These are phyloP conservation scores for Callipepla squamata DNA, from an alignment of 2,113 vertebrate genomes.

Conservation along the genomic window DNA sequence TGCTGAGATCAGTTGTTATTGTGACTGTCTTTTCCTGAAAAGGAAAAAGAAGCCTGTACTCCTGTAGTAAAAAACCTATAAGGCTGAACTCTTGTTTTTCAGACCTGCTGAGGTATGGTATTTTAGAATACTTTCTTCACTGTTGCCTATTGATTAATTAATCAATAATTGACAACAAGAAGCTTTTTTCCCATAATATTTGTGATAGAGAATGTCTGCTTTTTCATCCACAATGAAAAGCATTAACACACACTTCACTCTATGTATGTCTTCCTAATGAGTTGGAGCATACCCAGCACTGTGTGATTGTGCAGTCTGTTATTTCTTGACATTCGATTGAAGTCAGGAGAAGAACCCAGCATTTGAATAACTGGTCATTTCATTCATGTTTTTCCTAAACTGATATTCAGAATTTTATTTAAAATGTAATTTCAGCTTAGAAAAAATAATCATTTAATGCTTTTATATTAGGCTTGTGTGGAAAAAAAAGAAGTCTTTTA, in stretches of 20 bases:
- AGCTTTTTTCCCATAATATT: slow-evolving; percentile 18
- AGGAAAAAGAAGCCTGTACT: background rate
- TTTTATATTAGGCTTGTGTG: background rate
- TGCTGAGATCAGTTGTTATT: background rate
- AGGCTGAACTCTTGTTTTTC: background rate
- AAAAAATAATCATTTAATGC: background rate
- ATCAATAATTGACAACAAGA: slow-evolving; percentile 28
- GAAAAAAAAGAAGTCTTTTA: background rate
- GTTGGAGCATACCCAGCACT: background rate
- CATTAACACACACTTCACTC: background rate
- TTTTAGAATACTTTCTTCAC: slow-evolving; percentile 3
- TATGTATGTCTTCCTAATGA: background rate
- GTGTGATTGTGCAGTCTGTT: background rate
- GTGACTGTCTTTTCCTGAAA: background rate
- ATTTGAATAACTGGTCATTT: background rate
- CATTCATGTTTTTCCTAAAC: background rate
- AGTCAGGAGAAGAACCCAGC: background rate
- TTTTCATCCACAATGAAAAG: background rate
- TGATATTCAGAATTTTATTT: background rate
- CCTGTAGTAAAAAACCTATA: background rate
- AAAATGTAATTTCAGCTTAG: background rate
- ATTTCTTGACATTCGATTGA: background rate
- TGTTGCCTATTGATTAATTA: slow-evolving; percentile 33
- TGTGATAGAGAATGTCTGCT: slow-evolving; percentile 9
- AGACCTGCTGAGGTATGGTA: background rate